These are phyloP conservation scores for Parapristionchus giblindavisi DNA, from an alignment of 2,888 invertebrate genomes.

Conservation along the genomic window DNA sequence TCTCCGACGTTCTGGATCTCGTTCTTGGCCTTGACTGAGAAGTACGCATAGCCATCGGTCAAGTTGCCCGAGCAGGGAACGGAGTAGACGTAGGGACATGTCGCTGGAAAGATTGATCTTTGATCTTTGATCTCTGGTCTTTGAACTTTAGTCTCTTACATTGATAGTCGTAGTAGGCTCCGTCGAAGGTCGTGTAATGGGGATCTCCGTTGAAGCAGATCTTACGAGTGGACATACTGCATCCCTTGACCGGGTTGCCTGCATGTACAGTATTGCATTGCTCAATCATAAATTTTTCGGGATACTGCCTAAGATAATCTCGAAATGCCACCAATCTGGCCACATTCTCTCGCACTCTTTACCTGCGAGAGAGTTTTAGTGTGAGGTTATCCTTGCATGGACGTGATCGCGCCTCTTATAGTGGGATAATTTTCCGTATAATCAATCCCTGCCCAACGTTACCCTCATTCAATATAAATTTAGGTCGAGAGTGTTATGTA, in stretches of 20 bases:
- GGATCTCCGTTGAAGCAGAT: slow-evolving; percentile 66
- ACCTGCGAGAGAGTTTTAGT: too few species aligned
- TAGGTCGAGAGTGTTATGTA: too few species aligned
- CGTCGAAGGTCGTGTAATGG: slow-evolving; percentile 69
- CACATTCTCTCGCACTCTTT: too few species aligned
- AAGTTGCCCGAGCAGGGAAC: slow-evolving; percentile 45
- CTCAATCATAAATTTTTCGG: too few species aligned
- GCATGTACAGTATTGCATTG: slow-evolving; percentile 8
- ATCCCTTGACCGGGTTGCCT: slow-evolving; percentile 42
- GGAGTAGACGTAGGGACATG: slow-evolving; percentile 68
- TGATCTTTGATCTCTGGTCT: background rate
- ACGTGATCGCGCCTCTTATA: too few species aligned
- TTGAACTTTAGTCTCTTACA: slow-evolving; percentile 26
- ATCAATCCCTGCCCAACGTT: too few species aligned
- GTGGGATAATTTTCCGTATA: too few species aligned
- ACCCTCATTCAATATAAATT: too few species aligned
- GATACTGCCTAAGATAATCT: too few species aligned
- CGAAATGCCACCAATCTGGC: too few species aligned
- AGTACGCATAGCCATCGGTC: slow-evolving; percentile 45
- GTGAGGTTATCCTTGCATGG: too few species aligned
- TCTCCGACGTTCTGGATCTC: slow-evolving; percentile 35
- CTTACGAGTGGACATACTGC: slow-evolving; percentile 16
- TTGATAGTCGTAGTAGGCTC: slow-evolving; percentile 58
- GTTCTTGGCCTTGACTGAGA: slow-evolving; percentile 54
- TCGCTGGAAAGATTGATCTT: slow-evolving; percentile 43